Conservation (phyloP, 2,113 vertebrate genomes). For the Recurvirostra avosetta region DNA sequence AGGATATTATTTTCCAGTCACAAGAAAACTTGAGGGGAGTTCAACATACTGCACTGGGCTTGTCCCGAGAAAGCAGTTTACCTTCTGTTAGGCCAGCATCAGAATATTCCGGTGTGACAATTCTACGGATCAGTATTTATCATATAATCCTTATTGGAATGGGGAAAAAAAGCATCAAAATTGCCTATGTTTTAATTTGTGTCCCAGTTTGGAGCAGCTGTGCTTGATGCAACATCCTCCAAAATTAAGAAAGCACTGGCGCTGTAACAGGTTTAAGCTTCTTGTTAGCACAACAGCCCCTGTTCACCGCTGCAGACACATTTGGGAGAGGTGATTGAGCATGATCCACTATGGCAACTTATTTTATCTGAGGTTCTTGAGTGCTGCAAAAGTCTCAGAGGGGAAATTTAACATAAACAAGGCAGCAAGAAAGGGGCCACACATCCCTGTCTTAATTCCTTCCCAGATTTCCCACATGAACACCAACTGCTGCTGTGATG, state of each 20-base stretch:
- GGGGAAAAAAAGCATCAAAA: not conserved
- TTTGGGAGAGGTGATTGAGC: not conserved
- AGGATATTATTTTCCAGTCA: slow-evolving; percentile 10
- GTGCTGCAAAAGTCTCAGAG: not conserved
- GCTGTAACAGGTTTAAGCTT: not conserved
- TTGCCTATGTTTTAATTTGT: not conserved
- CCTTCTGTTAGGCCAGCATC: not conserved
- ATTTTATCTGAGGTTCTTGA: not conserved
- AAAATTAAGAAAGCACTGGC: not conserved
- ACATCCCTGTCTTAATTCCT: not conserved
- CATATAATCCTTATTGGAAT: not conserved
- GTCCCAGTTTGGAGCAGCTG: not conserved
- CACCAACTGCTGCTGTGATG: not conserved
- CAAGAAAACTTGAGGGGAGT: not conserved
- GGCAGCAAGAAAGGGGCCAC: not conserved
- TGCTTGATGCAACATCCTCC: not conserved
- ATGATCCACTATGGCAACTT: not conserved
- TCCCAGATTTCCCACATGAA: not conserved
- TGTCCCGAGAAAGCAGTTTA: not conserved
- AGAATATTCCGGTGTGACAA: not conserved
- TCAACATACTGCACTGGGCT: not conserved
- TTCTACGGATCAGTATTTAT: not conserved
- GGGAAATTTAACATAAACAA: not conserved
- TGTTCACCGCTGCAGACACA: fast-evolving
- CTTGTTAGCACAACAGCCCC: not conserved